Evolutionary conservation across 2,113 vertebrate genomes (phyloP).

Genomic region (Oncorhynchus tshawytscha): DNA sequence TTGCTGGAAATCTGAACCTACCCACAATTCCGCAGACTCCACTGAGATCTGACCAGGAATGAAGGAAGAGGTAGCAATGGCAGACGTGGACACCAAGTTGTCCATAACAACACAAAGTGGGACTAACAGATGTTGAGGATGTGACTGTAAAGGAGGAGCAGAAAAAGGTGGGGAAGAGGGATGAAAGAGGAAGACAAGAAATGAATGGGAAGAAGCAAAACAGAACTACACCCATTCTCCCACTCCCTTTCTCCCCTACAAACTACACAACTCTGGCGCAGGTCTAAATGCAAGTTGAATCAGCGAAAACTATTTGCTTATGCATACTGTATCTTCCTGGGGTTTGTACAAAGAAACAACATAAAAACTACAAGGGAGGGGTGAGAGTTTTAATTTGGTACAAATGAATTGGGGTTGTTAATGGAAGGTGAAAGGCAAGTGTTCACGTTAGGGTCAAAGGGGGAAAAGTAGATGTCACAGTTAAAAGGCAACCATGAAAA

Average conservation of each 20-base stretch:
- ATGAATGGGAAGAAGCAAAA: conserved; percentile 24
- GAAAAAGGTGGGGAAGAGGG: conserved; percentile 32
- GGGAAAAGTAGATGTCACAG: conserved; percentile 44
- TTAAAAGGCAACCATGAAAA: conserved; percentile 7
- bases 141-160: conserved; percentile 28
- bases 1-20: conserved; percentile 91
- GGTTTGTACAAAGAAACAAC: conserved; percentile 1
- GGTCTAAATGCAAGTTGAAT: background rate
- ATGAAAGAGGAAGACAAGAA: conserved; percentile 46
- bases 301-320: background rate
- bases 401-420: conserved; percentile 53
- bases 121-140: conserved; percentile 3
- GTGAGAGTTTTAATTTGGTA: conserved; percentile 38
- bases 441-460: conserved; percentile 48
- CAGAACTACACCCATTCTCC: background rate
- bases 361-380: conserved; percentile 16
- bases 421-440: conserved; percentile 50
- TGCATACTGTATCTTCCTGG: background rate
- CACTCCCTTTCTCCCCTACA: background rate
- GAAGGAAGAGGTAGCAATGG: conserved; percentile 18
- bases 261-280: background rate
- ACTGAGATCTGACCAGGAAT: conserved; percentile 74
- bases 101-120: background rate
- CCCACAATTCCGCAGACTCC: conserved; percentile 94
- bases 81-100: conserved; percentile 7